These are phyloP conservation scores for Tipula unca DNA, from an alignment of 2,888 invertebrate species.

Conservation along the genomic window DNA sequence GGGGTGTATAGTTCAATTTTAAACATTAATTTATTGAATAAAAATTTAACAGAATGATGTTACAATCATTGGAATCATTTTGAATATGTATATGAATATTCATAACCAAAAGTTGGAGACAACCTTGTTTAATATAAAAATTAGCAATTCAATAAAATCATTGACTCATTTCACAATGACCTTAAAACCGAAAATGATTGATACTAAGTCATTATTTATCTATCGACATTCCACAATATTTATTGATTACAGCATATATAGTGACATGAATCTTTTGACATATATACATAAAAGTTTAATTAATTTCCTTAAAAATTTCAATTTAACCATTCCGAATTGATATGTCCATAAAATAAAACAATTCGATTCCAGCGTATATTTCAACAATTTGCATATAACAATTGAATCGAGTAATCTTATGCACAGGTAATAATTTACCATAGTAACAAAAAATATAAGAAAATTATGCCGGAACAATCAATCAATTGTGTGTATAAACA, in stretches of 20 bases:
- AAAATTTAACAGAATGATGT: neutral
- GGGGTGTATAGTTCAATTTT: neutral
- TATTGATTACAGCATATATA: neutral
- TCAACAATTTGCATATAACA: neutral
- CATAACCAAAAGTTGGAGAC: neutral
- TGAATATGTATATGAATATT: neutral
- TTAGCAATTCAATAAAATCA: neutral
- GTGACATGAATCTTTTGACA: neutral
- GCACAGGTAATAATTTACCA: neutral
- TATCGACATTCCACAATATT: neutral
- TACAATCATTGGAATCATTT: too few species aligned
- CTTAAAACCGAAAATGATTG: neutral
- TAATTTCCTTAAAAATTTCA: neutral
- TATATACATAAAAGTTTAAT: neutral
- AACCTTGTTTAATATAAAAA: neutral
- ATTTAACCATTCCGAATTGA: neutral
- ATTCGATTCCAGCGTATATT: neutral
- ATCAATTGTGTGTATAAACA: neutral
- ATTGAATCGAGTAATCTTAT: neutral
- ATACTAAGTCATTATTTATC: neutral
- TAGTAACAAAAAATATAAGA: neutral
- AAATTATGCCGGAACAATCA: neutral
- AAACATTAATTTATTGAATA: neutral
- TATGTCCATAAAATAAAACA: neutral
- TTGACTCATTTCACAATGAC: neutral